Base-by-base conservation (phyloP, 2,888 invertebrate species). In the Lasiommata megera region DNA sequence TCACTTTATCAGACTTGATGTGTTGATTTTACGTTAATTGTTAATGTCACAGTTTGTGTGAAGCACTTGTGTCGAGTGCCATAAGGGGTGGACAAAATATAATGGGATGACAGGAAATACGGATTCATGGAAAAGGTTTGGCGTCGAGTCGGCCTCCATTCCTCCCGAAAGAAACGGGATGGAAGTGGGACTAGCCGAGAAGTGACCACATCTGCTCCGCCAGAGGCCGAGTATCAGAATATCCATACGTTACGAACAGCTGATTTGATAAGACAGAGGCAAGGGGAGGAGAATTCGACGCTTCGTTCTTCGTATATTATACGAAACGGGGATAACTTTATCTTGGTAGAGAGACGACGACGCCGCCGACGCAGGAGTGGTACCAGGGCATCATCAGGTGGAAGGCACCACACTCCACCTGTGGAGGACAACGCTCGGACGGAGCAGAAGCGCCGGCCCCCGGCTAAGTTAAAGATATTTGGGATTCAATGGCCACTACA, bases 111-210 rank as follows among this genome's bases (percentile, higher is more conserved):
- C 82, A 84, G 74, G 73, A 80, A 85, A 87, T 76, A 84, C 75
- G 75, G 84, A 90, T 82, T 82, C 80, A 85, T 91, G 91, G 91
- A 91, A 90, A 91, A 91, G 82, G 90, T 91, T 87, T 91, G 91
- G 91, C 88, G 90, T 80, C 82, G 90, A 68, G 91, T 92, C 68
- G 91, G 91, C 78, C 91, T 92, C 83, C 91, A 91, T 86, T 91
- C 91, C 86, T 90, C 91, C 81, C 91, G 91, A 56, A 90, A 90
- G 82, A 91, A 91, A 85, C 88, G 90, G 86, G 91, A 91, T 83
- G 90, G 90, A 84, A 90, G 89, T 72, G 90, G 89, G 65, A 84
- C 88, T 68, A 89, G 89, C 71, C 78, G 71, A 66, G 88, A 90
- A 80, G 85, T 82, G 77, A 81, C 84, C 66, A 67, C 82, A 66